Base-by-base conservation (phyloP, 1,140 invertebrate species). In the Lethrus apterus region DNA sequence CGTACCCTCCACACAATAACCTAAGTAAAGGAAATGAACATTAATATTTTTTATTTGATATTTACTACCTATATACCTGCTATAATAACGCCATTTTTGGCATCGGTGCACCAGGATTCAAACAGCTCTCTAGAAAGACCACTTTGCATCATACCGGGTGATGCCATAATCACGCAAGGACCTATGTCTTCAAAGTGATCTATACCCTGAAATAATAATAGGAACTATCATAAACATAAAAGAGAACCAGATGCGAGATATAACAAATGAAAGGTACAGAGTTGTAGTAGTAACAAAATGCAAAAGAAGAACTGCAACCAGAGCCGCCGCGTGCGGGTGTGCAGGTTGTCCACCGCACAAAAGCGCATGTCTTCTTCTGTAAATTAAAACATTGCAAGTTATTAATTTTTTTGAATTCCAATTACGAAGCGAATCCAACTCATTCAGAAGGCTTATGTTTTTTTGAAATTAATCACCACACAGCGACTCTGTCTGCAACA, bases 131-230 rank as follows among this genome's bases (percentile, higher is more conserved):
- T 72, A 0, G 93, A 98, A 1, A 99, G 70, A 0, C 97, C 97
- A 60, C 89, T 96, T 72, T 99, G 97, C 91, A 99, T 95, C 95
- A 99, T 99, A 67, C 97, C 97, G 2, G 97, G 97, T 0, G 92
- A 95, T 0, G 97, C 97, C 89, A 99, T 92, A 1, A 99, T 89
- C 1, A 99, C 95, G 63, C 95, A 99, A 0, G 97, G 97, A 0
- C 96, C 97, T 54, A 98, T 91, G 65, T 99, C 96, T 62, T 99
- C 96, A 70, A 99, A 99, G 67, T 99, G 94, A 68, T 99, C 96
- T 60, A 98, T 98, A 17, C 93, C 93, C 81, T 89, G 65, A 1
- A 69, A 67, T 46, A 31, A 40, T 44, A 47, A 49, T 14, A 4
- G 15, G 30, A 13, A 32, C 17, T 31, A 45, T 45, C 30, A 30